These are phyloP conservation scores for Sula dactylatra DNA, from an alignment of 2,113 vertebrate genomes.

Conservation along the genomic window DNA sequence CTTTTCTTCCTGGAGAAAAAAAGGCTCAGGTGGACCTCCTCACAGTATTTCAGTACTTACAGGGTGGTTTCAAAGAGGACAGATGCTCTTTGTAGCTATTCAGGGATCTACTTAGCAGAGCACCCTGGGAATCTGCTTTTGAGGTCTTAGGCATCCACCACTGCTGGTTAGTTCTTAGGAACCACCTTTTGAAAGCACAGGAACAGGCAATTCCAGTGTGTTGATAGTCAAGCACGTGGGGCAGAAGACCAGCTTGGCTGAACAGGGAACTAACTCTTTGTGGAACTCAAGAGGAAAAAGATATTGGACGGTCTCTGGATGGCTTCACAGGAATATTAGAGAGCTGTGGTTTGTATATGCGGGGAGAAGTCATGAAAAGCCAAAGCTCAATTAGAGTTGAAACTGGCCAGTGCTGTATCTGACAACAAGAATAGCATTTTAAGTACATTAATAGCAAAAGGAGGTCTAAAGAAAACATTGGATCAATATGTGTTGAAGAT, in stretches of 20 bases:
- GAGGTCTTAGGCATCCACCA: background rate
- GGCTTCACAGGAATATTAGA: too few relatives aligned
- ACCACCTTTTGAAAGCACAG: background rate
- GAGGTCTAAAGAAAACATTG: background rate
- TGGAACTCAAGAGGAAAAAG: background rate
- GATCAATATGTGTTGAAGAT: background rate
- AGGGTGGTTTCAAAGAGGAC: background rate
- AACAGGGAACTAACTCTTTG: background rate
- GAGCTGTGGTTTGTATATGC: background rate
- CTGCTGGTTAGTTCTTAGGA: background rate
- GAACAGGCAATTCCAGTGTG: background rate
- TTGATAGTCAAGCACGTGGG: background rate
- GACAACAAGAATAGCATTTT: background rate
- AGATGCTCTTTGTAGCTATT: background rate
- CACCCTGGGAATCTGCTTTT: background rate
- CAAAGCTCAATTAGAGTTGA: background rate
- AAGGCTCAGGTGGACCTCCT: background rate
- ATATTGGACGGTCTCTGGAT: too few relatives aligned
- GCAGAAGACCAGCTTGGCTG: background rate
- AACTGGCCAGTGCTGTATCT: background rate
- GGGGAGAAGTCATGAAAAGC: background rate
- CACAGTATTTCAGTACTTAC: background rate
- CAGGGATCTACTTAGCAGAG: background rate
- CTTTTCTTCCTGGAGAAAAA: background rate
- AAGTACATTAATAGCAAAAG: background rate